These are phyloP conservation scores for Strix uralensis DNA, from an alignment of 2,113 vertebrate species.

Conservation along the genomic window DNA sequence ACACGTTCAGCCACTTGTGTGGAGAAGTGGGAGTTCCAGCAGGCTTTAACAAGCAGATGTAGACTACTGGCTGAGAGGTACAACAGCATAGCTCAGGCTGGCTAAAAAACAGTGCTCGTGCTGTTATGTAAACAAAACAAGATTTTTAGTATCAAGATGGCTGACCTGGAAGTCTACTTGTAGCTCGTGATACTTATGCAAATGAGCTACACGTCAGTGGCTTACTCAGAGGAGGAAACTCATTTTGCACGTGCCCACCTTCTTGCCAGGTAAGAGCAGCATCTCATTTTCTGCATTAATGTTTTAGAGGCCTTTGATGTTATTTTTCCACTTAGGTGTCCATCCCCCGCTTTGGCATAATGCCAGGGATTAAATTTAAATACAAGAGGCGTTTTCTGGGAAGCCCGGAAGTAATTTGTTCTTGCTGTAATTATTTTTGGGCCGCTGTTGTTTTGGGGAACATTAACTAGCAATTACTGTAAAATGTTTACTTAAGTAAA, in stretches of 20 bases:
- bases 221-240: constrained; percentile 68
- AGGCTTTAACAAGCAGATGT: constrained; percentile 54
- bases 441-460: background rate
- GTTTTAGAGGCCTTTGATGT: background rate
- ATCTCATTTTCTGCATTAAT: constrained; percentile 15
- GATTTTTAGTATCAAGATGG: constrained; percentile 68
- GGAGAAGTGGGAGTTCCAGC: constrained; percentile 51
- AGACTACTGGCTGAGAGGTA: constrained; percentile 33
- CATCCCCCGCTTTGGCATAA: background rate
- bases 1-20: background rate
- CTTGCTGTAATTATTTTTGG: background rate
- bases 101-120: constrained; percentile 20
- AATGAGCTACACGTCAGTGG: constrained; percentile 61
- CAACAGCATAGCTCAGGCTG: background rate
- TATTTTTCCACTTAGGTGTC: background rate
- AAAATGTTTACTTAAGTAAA: background rate
- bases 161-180: constrained; percentile 68
- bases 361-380: constrained; percentile 2
- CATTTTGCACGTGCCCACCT: constrained; percentile 54
- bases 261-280: constrained; percentile 72
- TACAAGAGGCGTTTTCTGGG: background rate
- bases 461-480: background rate
- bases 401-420: background rate
- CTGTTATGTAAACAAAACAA: constrained; percentile 48
- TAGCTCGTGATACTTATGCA: constrained; percentile 61